Conservation (phyloP, 2,113 vertebrate species). For the Eptesicus fuscus region DNA sequence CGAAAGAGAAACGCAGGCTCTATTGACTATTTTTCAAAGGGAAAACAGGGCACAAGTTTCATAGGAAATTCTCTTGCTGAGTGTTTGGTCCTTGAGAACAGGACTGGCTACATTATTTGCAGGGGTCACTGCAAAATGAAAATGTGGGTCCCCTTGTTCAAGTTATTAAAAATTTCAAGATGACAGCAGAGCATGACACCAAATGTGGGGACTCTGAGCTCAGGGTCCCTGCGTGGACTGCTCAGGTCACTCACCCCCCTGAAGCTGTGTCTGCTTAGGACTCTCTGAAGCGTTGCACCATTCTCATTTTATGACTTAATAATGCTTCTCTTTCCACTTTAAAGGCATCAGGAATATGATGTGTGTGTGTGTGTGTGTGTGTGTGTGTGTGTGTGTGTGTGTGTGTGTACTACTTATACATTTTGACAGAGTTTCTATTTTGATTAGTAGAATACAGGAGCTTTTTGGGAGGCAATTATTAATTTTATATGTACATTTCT, state of each 20-base stretch:
- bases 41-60: background rate
- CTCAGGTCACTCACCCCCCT: background rate
- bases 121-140: background rate
- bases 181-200: background rate
- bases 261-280: background rate
- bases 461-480: background rate
- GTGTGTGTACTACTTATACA: background rate
- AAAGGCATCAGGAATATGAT: background rate
- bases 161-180: background rate
- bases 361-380: background rate
- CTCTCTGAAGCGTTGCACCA: background rate
- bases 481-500: background rate
- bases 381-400: background rate
- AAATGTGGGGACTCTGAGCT: background rate
- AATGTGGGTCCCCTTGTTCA: background rate
- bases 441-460: background rate
- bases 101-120: background rate
- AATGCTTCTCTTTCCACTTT: background rate
- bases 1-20: background rate
- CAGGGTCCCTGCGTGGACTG: background rate
- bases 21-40: background rate
- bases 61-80: background rate
- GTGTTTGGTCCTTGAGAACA: background rate
- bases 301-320: background rate
- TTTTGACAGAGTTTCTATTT: constrained; percentile 28